A percentile compares a stretch with the other conserved stretches of the same genome.
Evolutionary conservation across 2,888 invertebrate genomes (phyloP).

Genomic region (Notodonta ziczac): DNA sequence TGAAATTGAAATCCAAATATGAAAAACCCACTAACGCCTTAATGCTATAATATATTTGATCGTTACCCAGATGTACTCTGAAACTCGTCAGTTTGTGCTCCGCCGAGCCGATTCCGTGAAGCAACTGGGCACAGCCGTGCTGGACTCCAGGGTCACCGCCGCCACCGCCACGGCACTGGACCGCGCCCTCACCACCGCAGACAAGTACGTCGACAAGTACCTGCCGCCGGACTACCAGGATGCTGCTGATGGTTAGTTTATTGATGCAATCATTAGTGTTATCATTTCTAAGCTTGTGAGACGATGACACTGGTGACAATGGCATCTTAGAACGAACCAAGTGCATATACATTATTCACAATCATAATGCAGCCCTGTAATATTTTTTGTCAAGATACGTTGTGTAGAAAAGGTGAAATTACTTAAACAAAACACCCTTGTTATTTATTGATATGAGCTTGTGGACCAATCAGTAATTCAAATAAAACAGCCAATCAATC

Average conservation of each 20-base stretch:
- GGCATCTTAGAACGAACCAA: too few species aligned
- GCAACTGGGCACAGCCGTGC: constrained; percentile 88
- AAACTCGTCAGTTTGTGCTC: constrained; percentile 91
- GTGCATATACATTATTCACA: too few species aligned
- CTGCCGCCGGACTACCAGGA: constrained; percentile 89
- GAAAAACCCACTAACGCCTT: constrained; percentile 1
- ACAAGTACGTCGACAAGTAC: constrained; percentile 92
- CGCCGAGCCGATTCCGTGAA: constrained; percentile 93
- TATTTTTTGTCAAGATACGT: not conserved
- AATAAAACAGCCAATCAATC: not conserved
- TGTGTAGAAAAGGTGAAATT: too few species aligned
- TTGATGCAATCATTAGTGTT: not conserved
- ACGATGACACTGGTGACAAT: too few species aligned
- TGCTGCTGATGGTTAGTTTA: constrained; percentile 85
- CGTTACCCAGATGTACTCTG: constrained; percentile 88
- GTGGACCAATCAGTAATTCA: not conserved
- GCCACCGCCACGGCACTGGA: constrained; percentile 91
- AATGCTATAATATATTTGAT: constrained; percentile 6
- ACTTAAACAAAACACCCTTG: not conserved
- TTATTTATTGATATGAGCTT: too few species aligned
- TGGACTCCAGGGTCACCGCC: constrained; percentile 88
- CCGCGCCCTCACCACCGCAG: constrained; percentile 90
- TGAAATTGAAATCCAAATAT: too few species aligned
- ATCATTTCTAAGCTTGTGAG: constrained; percentile 1
- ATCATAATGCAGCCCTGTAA: too few species aligned